Conservation (phyloP, 2,113 vertebrate species). For the Ranitomeya variabilis region DNA sequence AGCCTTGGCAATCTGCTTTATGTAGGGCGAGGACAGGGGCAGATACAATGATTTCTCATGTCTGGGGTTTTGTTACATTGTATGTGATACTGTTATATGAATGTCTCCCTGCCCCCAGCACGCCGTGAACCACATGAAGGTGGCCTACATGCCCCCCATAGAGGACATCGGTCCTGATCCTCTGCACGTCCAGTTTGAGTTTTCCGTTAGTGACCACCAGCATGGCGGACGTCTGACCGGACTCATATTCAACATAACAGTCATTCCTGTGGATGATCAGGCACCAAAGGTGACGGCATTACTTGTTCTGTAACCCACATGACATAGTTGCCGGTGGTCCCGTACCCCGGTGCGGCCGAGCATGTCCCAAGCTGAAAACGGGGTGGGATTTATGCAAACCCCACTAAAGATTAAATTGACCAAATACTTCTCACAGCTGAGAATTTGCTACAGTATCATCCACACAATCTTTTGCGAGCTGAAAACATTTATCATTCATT, state of each 20-base stretch:
- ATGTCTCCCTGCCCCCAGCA: slow-evolving; percentile 64
- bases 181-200: slow-evolving; percentile 75
- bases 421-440: background rate
- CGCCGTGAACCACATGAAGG: slow-evolving; percentile 77
- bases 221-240: slow-evolving; percentile 70
- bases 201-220: slow-evolving; percentile 78
- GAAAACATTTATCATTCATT: too few relatives aligned
- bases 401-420: background rate
- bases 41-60: background rate
- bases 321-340: too few relatives aligned
- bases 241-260: slow-evolving; percentile 75
- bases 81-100: background rate
- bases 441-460: background rate
- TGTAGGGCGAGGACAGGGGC: background rate
- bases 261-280: slow-evolving; percentile 75
- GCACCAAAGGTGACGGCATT: slow-evolving; percentile 65
- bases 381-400: too few relatives aligned
- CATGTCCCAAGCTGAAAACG: too few relatives aligned
- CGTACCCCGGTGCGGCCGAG: too few relatives aligned
- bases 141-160: slow-evolving; percentile 78
- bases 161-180: slow-evolving; percentile 73
- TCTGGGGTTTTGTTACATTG: background rate
- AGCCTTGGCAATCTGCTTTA: background rate
- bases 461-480: too few relatives aligned
- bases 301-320: too few relatives aligned